Evolutionary conservation across 2,888 invertebrate genomes (phyloP), one percentile per base, ranked within the genome.

Genomic region (Drosophila kambysellisi): DNA sequence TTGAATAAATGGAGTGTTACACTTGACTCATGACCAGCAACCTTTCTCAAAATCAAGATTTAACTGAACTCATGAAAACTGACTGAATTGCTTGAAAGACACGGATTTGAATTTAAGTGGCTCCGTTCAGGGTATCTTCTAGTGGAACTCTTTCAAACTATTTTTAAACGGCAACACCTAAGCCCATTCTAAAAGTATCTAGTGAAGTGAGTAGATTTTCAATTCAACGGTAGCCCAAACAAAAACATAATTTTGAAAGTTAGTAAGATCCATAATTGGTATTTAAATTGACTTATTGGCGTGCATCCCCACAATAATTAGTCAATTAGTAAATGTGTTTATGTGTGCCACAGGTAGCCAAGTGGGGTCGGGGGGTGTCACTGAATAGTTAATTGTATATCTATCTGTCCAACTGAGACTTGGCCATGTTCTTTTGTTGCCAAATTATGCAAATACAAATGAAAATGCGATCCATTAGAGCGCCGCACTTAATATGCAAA

Each of bases 401-500:
- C 39, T 57, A 39, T 30, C n/a, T 59, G 57, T 66, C 20, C 57
- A 69, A 33, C 60, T 54, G 48, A 70, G 59, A 53, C 53, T 68
- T 63, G 54, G 20, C 29, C 53, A 35, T 35, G 35, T 61, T 75
- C 32, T 17, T 46, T 41, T 61, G 52, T 29, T 20, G 39, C 37
- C 37, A 63, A 72, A 68, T 79, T 81, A 79, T 79, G 78, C 77
- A 80, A 78, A 78, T 52, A n/a, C 32, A n/a, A 53, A 54, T 54
- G 9, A 15, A 46, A 46, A 46, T 79, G 62, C 51, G 58, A 61
- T 48, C 64, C 77, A 81, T 79, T 77, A 57, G 68, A 77, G 54
- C 35, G 64, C 20, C 62, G 64, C 82, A 71, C 66, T 75, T 72
- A 72, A 72, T 78, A 75, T 80, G 79, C 79, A 71, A 80, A 80